Evolutionary conservation across 2,113 vertebrate species (phyloP).

Genomic region (Elgaria multicarinata): DNA sequence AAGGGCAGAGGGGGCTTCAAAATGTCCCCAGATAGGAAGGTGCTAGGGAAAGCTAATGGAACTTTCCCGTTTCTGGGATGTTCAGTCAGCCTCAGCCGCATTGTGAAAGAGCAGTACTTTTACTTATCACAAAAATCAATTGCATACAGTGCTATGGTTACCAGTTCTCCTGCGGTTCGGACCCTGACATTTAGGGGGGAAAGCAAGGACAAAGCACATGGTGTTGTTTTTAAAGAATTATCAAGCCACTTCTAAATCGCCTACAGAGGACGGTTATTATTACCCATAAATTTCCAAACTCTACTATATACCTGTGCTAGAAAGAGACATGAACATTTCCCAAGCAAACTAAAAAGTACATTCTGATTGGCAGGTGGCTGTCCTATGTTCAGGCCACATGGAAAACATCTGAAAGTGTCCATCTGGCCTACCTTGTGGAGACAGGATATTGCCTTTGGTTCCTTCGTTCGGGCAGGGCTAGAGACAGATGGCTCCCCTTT

Average conservation of each 20-base stretch:
- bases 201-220: background rate
- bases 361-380: background rate
- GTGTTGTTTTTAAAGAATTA: background rate
- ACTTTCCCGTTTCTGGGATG: too few species aligned
- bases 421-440: background rate
- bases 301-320: background rate
- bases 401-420: background rate
- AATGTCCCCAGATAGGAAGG: too few species aligned
- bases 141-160: background rate
- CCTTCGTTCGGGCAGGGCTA: background rate
- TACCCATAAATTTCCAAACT: background rate
- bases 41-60: too few species aligned
- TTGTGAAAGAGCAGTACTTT: too few species aligned
- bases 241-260: background rate
- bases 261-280: background rate
- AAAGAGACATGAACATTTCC: background rate
- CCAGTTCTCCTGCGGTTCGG: background rate
- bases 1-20: too few species aligned
- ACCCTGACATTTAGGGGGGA: background rate
- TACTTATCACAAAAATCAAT: conserved; percentile 9
- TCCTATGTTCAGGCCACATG: too few species aligned
- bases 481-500: too few species aligned
- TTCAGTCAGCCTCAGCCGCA: too few species aligned
- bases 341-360: background rate
- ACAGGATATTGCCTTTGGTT: background rate